phyloP scores from a whole-genome alignment of 2,113 vertebrate genomes.

The Phodopus roborovskii region DNA sequence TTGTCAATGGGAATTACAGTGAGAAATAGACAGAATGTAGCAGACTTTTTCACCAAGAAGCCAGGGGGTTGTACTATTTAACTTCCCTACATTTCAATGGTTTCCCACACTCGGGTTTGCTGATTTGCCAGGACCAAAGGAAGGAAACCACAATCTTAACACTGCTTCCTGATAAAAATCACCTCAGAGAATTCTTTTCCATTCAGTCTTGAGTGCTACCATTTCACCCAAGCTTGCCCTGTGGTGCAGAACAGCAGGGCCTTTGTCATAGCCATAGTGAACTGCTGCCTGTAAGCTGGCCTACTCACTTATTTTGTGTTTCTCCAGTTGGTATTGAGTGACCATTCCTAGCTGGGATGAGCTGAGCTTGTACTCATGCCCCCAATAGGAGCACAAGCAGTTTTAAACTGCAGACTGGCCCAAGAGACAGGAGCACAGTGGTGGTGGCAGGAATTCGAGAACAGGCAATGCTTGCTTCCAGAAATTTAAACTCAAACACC shows the following conservation, averaged over 20 bases:
- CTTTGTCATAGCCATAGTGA: not conserved
- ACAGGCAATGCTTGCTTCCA: not conserved
- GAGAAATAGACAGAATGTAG: not conserved
- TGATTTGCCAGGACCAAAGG: not conserved
- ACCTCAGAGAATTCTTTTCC: not conserved
- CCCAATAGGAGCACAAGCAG: not conserved
- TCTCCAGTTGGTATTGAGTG: too few species aligned
- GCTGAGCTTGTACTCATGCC: not conserved
- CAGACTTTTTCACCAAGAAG: not conserved
- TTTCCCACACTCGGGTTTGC: not conserved
- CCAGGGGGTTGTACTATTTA: not conserved
- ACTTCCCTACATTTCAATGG: not conserved
- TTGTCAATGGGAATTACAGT: not conserved
- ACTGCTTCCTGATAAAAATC: not conserved
- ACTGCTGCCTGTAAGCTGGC: not conserved
- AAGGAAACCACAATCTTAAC: not conserved
- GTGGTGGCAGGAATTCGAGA: too few species aligned
- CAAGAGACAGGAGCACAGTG: not conserved
- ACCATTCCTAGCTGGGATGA: not conserved
- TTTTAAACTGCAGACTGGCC: not conserved
- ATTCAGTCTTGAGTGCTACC: not conserved
- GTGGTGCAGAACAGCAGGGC: not conserved
- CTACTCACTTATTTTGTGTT: not conserved
- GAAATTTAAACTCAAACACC: not conserved
- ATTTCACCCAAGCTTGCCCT: not conserved